Evolutionary conservation across 2,797 vertebrate species (phyloP), one percentile per base, ranked within the genome.

Genomic region (Gadopsis bispinosus): DNA sequence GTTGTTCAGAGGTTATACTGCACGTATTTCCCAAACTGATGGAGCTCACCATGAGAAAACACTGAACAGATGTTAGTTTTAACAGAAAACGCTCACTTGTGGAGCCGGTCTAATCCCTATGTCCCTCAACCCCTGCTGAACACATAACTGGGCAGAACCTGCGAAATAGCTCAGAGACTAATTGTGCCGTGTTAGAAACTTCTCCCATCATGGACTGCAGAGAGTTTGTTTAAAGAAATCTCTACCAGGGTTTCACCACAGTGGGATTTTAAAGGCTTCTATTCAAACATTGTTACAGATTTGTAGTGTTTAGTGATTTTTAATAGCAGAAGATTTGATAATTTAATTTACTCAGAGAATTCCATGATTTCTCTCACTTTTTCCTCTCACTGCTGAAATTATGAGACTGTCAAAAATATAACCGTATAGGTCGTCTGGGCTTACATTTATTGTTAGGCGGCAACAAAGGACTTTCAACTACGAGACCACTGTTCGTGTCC

Each of bases 161-260:
- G 87, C 62, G 86, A 91, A 88, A 93, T 88, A 93, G 91, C 90
- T 90, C 80, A 62, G 82, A 89, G 87, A 88, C 86, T 89, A 91
- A 91, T 91, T 92, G 88, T 86, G 86, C 84, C 20, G 11, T 41
- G 80, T 87, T 89, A 84, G 86, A 88, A 92, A 90, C 81, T 86
- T 77, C 80, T 78, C 61, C 83, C 80, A 78, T 87, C 88, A 87
- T 60, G 56, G 87, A 86, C 83, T 70, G 83, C 79, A 83, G 77
- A 82, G 83, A 78, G 71, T 80, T 87, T 87, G 87, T 94, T 92
- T 90, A 87, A 91, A 88, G 78, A 84, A 88, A 71, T 61, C 50
- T 67, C 76, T 31, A 13, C 65, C 35, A 69, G 63, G 73, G 58
- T 69, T 80, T 66, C 65, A 79, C 41, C 62, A 48, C 61, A 1